Evolutionary conservation across 2,888 invertebrate genomes (phyloP), one percentile per base, ranked within the genome.

Genomic region (Branchinecta sandiegonensis): DNA sequence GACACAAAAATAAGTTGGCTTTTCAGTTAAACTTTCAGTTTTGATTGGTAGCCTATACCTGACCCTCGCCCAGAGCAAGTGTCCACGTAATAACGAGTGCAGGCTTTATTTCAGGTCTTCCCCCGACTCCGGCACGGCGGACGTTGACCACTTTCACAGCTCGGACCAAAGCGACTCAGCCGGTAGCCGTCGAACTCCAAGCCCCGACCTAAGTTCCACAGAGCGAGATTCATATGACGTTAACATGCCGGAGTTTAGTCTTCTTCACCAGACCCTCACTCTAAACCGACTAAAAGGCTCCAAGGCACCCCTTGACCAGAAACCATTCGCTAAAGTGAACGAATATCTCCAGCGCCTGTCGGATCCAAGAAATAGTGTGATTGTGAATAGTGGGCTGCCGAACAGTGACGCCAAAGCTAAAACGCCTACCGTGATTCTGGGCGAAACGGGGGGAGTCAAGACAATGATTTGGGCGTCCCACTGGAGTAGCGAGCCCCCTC

Each of bases 401-500:
- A n/a, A n/a, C 23, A 11, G n/a, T 17, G 63, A 56, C n/a, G 10
- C 56, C 13, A 69, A 67, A 23, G 65, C 67, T 5, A 81, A 83
- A 70, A 82, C 92, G 67, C 92, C 93, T 47, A 89, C 90, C 66
- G 92, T 92, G 71, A 90, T 93, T 73, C 91, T 93, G 91, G 92
- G 92, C 66, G 92, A 93, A 78, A 90, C 90, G 56, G 93, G 92
- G 68, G 74, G 74, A 9, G 74, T 75, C n/a, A 73, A 73, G 63
- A 75, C 75, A 46, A 69, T 69, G 69, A 65, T 69, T 37, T 69
- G 69, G 69, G 65, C 69, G 9, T 67, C 67, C 12, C 69, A 69
- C n/a, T 69, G 68, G 69, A 67, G 56, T 46, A 66, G 66, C 65
- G 47, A 67, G 12, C 65, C 63, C 9, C 47, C 69, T 5, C 70